These are phyloP conservation scores for Gymnocypris eckloni DNA, from an alignment of 2,797 vertebrate genomes.

Conservation along the genomic window DNA sequence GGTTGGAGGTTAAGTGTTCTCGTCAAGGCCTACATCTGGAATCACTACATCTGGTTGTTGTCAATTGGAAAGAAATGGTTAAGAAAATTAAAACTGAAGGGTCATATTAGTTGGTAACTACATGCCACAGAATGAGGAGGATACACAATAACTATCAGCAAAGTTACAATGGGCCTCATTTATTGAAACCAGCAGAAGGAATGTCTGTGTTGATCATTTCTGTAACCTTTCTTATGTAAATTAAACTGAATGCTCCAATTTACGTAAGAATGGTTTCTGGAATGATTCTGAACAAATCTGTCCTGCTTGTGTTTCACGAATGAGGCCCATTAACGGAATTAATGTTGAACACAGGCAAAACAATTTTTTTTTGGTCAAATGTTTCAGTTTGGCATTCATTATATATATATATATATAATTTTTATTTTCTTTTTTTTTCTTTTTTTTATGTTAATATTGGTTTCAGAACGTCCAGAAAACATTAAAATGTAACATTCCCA, in stretches of 20 bases:
- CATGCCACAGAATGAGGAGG: background rate
- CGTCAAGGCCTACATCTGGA: background rate
- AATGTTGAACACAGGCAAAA: background rate
- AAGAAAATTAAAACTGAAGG: background rate
- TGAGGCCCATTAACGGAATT: constrained; percentile 11
- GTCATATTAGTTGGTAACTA: background rate
- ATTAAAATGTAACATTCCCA: too few species aligned
- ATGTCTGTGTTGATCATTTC: constrained; percentile 21
- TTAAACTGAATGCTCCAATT: background rate
- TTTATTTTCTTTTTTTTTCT: too few species aligned
- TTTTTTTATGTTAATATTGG: too few species aligned
- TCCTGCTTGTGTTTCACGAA: constrained; percentile 16
- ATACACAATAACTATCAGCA: background rate
- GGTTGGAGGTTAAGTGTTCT: background rate
- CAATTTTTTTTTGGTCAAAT: background rate
- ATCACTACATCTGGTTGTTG: background rate
- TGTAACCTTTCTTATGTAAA: constrained; percentile 8
- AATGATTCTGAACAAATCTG: background rate
- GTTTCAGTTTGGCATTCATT: too few species aligned
- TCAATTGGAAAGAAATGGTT: background rate
- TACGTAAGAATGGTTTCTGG: background rate
- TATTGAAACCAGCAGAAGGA: background rate
- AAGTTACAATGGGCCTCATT: background rate
- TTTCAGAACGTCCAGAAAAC: too few species aligned
- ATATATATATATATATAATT: too few species aligned